phyloP scores from a whole-genome alignment of 2,113 vertebrate species.

The Nycticebus coucang region DNA sequence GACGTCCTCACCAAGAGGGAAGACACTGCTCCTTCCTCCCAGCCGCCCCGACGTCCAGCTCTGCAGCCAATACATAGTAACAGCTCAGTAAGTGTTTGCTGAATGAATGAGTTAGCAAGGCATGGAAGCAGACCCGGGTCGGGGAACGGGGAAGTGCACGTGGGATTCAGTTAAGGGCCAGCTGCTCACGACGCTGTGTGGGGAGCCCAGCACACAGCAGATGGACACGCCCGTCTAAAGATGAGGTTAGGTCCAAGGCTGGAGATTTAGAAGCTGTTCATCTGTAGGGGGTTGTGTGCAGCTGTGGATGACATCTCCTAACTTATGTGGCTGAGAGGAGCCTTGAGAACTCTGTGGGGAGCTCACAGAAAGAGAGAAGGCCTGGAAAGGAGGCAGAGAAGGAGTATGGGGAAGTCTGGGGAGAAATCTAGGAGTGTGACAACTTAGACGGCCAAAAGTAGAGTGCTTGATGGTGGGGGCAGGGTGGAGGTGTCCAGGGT shows the following conservation, averaged over 20 bases:
- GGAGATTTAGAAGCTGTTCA: too few relatives aligned
- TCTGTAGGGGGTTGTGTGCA: not conserved
- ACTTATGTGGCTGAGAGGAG: not conserved
- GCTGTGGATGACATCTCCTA: not conserved
- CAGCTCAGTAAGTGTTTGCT: not conserved
- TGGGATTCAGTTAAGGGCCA: not conserved
- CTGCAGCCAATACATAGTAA: fast-evolving
- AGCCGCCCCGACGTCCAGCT: too few relatives aligned
- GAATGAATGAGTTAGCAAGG: not conserved
- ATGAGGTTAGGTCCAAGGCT: not conserved
- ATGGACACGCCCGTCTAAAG: not conserved
- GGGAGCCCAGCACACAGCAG: not conserved
- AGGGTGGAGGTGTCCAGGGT: fast-evolving
- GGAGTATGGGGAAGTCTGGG: fast-evolving
- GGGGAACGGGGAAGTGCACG: not conserved
- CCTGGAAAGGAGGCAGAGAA: not conserved
- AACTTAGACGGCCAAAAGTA: not conserved
- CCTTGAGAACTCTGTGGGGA: not conserved
- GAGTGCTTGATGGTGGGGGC: too few relatives aligned
- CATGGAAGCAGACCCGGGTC: not conserved
- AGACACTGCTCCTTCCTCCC: not conserved
- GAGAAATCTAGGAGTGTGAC: not conserved
- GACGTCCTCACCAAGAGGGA: not conserved
- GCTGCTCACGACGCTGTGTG: fast-evolving
- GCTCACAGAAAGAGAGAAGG: not conserved